Evolutionary conservation across 2,888 invertebrate species (phyloP).

Genomic region (Leptura quadrifasciata): DNA sequence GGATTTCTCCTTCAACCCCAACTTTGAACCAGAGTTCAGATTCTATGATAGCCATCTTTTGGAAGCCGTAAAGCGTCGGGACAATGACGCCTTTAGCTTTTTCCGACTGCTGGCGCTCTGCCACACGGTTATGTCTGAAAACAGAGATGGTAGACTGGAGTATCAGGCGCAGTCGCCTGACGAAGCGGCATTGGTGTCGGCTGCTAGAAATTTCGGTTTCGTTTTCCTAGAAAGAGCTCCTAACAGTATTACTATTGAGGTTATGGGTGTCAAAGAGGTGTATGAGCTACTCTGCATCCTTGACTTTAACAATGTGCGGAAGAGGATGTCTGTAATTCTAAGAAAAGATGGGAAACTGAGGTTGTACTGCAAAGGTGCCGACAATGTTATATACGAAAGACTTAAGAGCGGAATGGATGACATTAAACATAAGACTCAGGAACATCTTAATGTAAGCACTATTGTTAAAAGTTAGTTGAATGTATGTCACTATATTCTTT

Average conservation of each 20-base stretch:
- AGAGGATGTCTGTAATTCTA: slow-evolving; percentile 98
- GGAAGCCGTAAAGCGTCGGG: slow-evolving; percentile 86
- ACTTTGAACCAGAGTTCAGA: slow-evolving; percentile 93
- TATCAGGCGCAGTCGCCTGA: slow-evolving; percentile 97
- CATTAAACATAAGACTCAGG: slow-evolving; percentile 88
- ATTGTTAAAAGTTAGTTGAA: not conserved
- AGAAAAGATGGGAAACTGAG: slow-evolving; percentile 87
- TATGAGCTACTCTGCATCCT: slow-evolving; percentile 98
- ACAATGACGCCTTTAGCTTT: slow-evolving; percentile 88
- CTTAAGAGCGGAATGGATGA: slow-evolving; percentile 86
- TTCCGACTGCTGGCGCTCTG: slow-evolving; percentile 94
- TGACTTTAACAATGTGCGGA: slow-evolving; percentile 99
- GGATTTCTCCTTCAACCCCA: slow-evolving; percentile 96
- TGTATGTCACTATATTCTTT: not conserved
- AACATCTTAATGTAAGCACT: slow-evolving; percentile 92
- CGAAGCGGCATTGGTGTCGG: slow-evolving; percentile 97
- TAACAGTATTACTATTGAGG: slow-evolving; percentile 94
- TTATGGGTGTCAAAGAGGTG: slow-evolving; percentile 88
- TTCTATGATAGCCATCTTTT: slow-evolving; percentile 93
- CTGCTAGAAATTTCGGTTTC: slow-evolving; percentile 98
- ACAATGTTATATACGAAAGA: slow-evolving; percentile 97
- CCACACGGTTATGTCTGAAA: slow-evolving; percentile 99
- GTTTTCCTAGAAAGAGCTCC: slow-evolving; percentile 96
- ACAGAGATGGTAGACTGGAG: slow-evolving; percentile 79
- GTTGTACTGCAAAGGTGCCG: slow-evolving; percentile 98